Evolutionary conservation across 2,888 invertebrate species (phyloP), one percentile per base, ranked within the genome.

Genomic region (Muschampia plurimacula): DNA sequence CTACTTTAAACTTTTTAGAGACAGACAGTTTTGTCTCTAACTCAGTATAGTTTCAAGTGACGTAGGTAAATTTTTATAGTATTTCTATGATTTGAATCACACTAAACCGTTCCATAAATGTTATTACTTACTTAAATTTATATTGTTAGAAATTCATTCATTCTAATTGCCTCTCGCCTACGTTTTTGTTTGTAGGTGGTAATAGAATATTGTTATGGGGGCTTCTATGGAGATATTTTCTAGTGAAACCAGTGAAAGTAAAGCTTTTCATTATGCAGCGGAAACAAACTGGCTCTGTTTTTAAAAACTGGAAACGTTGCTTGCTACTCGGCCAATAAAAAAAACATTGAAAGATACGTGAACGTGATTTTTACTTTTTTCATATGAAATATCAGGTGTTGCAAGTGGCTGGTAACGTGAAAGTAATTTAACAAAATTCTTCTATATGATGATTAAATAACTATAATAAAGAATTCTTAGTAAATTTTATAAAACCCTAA

Each of bases 201-300:
- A 49, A 49, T 32, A 60, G 32, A 60, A 60, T 36, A n/a, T 60
- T 36, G 59, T 32, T 60, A 67, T 36, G 36, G 66, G 32, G 22
- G 15, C 55, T 22, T 41, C 13, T 28, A 57, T 28, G 28, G 44
- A 57, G 70, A 46, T 46, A 59, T 70, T 70, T 65, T 70, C 70
- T 70, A 46, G 44, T 41, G 57, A 32, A 28, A 57, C 7, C 15
- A 66, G 67, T 67, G 69, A 66, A 70, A 67, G 71, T 70, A 65
- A 65, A 64, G 64, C 32, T 70, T 46, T 57, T 55, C 63, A 55
- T 64, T 69, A 69, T 41, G 57, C 59, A 59, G 60, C 49, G 49
- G 28, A 67, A 72, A 67, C 52, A 72, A 67, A 66, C 71, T 67
- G 22, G 71, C 71, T 74, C 22, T 32, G 8, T 72, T n/a, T 13